Evolutionary conservation across 2,113 vertebrate genomes (phyloP).

Genomic region (Hemiprocne comata): DNA sequence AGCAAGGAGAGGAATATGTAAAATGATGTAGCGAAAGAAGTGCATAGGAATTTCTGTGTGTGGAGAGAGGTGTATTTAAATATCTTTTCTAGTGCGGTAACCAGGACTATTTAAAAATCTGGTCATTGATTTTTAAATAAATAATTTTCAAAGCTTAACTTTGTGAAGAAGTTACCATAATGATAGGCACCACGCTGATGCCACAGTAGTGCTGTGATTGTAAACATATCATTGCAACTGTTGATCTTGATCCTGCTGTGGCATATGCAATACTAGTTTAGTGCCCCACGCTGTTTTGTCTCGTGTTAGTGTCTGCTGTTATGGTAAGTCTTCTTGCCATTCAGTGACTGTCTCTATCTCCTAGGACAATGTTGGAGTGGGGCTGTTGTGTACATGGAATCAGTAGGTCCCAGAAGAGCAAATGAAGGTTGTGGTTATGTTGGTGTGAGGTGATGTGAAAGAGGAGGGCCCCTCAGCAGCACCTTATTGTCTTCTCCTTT

Average conservation of each 20-base stretch:
- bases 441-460: not conserved
- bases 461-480: not conserved
- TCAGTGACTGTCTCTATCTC: not conserved
- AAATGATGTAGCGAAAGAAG: not conserved
- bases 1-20: not conserved
- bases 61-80: not conserved
- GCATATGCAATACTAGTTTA: not conserved
- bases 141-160: not conserved
- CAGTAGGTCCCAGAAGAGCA: not conserved
- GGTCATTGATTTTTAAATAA: not conserved
- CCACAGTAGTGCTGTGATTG: not conserved
- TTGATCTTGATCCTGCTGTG: not conserved
- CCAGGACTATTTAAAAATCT: not conserved
- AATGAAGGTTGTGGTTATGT: not conserved
- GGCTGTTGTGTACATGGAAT: not conserved
- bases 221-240: not conserved
- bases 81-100: not conserved
- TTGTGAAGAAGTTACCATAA: not conserved
- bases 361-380: not conserved
- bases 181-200: not conserved
- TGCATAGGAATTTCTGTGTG: not conserved
- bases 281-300: not conserved
- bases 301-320: not conserved
- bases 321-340: rapidly evolving
- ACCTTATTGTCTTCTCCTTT: not conserved